Percentiles rank a stretch among this genome's conserved stretches.
These are phyloP conservation scores for Astropecten irregularis DNA, from an alignment of 53 echinoderm and acorn worm genomes.

Conservation along the genomic window DNA sequence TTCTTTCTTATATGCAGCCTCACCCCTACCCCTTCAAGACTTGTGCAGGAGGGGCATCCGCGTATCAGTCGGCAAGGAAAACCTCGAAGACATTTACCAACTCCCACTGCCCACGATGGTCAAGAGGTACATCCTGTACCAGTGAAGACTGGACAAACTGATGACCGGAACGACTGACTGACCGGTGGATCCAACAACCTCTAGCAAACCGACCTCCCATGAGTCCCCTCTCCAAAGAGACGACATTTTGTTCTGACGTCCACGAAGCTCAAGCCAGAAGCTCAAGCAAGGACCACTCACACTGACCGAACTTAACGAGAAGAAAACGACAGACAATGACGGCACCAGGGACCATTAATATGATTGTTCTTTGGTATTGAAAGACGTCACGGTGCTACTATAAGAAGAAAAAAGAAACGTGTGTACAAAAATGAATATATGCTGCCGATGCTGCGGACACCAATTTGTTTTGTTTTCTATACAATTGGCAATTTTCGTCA, in stretches of 20 bases:
- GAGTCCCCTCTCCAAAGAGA: neutral
- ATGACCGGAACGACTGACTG: neutral
- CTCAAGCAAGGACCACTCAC: too few species aligned
- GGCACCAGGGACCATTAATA: too few species aligned
- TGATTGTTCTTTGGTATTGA: too few species aligned
- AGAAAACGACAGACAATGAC: too few species aligned
- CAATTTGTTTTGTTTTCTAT: neutral
- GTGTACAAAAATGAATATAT: neutral
- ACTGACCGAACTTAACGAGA: too few species aligned
- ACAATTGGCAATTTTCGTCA: conserved; percentile 3
- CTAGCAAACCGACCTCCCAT: too few species aligned
- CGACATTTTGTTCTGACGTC: neutral
- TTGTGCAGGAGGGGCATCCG: conserved; percentile 89
- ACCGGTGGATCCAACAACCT: too few species aligned
- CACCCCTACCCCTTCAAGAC: conserved; percentile 94
- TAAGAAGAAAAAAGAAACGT: neutral
- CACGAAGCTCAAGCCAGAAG: neutral
- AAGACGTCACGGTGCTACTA: neutral
- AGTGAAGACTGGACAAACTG: too few species aligned
- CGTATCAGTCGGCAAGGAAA: conserved; percentile 87
- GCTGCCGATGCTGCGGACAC: conserved; percentile 1
- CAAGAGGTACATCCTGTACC: conserved; percentile 95
- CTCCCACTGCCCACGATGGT: conserved; percentile 94
- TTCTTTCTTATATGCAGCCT: too few species aligned
- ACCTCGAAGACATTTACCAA: conserved; percentile 89